phyloP scores from a whole-genome alignment of 2,797 vertebrate species.

The Acanthiza pusilla region DNA sequence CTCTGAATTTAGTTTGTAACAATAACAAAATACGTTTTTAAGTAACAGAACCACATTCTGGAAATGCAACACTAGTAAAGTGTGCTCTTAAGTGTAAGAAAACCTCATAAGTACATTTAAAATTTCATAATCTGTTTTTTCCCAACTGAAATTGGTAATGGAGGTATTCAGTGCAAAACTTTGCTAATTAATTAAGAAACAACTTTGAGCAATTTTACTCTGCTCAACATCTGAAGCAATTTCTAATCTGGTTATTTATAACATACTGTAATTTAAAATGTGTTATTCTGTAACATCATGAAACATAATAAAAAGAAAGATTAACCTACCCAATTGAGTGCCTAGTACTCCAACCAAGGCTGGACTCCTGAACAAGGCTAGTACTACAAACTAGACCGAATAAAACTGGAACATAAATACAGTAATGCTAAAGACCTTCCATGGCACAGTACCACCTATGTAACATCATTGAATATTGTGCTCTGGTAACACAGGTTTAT shows the following conservation, averaged over 20 bases:
- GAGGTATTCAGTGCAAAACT: constrained; percentile 38
- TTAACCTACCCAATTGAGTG: neutral
- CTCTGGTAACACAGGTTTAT: neutral
- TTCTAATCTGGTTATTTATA: constrained; percentile 43
- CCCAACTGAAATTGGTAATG: constrained; percentile 23
- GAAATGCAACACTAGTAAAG: neutral
- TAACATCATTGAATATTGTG: neutral
- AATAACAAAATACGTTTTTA: neutral
- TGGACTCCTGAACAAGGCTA: no score
- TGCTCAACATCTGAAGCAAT: constrained; percentile 36
- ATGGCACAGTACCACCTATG: neutral
- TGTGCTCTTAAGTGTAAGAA: neutral
- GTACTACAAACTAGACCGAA: neutral
- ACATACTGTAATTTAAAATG: constrained; percentile 27
- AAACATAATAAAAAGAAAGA: constrained; percentile 31
- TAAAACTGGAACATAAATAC: neutral
- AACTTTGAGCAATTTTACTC: constrained; percentile 34
- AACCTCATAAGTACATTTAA: neutral
- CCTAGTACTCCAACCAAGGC: constrained; percentile 1
- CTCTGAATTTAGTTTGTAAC: neutral
- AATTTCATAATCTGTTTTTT: constrained; percentile 30
- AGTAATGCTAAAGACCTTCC: neutral
- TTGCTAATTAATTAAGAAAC: constrained; percentile 47
- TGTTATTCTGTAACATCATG: constrained; percentile 2
- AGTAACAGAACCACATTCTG: neutral